Percentiles rank a stretch among this genome's conserved stretches.
Conservation (phyloP, 2,888 invertebrate genomes). For the Sphaerophoria taeniata region DNA sequence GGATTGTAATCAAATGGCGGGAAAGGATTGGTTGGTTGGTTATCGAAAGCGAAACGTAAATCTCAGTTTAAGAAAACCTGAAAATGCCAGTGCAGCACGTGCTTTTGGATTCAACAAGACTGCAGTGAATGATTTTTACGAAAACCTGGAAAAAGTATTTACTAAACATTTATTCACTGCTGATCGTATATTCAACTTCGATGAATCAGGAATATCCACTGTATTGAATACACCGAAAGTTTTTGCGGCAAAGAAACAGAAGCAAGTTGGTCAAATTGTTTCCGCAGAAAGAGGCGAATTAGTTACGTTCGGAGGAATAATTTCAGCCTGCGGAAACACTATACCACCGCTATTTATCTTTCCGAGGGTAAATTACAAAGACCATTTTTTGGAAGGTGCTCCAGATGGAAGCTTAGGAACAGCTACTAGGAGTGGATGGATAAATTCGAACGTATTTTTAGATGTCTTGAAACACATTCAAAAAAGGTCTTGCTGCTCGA, state of each 20-base stretch:
- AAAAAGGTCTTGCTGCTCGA: too few relatives aligned
- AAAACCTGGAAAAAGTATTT: slow-evolving; percentile 8
- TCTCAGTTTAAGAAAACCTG: slow-evolving; percentile 15
- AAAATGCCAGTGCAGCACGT: slow-evolving; percentile 11
- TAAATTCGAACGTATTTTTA: slow-evolving; percentile 2
- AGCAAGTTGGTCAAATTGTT: too few relatives aligned
- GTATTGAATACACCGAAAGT: not conserved
- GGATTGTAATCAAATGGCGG: slow-evolving; percentile 4
- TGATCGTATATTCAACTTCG: slow-evolving; percentile 1
- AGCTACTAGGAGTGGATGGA: too few relatives aligned
- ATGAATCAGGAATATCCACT: not conserved
- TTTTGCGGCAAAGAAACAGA: not conserved
- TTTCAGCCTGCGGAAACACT: too few relatives aligned
- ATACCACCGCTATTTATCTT: slow-evolving; percentile 11
- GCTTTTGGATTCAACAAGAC: slow-evolving; percentile 9
- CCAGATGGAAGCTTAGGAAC: too few relatives aligned
- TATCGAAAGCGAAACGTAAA: slow-evolving; percentile 5
- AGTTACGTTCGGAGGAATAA: too few relatives aligned
- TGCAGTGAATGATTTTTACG: not conserved
- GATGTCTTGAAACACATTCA: not conserved
- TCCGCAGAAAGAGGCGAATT: slow-evolving; percentile 1
- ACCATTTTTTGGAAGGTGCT: not conserved
- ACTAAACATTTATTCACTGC: slow-evolving; percentile 1
- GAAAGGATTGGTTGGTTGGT: slow-evolving; percentile 15
- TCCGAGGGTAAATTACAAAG: not conserved